A percentile compares a stretch with the other conserved stretches of the same genome.
These are phyloP conservation scores for Sebastes nivosus DNA, from an alignment of 2,797 vertebrate species.

Conservation along the genomic window DNA sequence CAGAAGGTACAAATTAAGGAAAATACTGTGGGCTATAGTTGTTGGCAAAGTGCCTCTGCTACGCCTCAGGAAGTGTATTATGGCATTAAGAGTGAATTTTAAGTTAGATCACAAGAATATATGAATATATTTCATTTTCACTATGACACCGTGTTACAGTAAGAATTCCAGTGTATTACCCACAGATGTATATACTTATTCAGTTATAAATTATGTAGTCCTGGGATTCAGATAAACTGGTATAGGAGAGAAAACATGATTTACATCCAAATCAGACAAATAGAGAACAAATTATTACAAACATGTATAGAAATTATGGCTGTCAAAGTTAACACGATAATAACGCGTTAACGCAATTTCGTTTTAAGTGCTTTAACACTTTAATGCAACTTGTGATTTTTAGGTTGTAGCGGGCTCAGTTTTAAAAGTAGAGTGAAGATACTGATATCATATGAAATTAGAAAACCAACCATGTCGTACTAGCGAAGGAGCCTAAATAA, in stretches of 20 bases:
- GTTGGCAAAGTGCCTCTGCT: conserved; percentile 3
- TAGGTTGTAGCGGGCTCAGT: too few species aligned
- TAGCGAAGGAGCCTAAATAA: too few species aligned
- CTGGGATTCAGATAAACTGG: background rate
- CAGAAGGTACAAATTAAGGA: background rate
- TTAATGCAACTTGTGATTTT: too few species aligned
- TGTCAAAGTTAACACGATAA: background rate
- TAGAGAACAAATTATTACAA: background rate
- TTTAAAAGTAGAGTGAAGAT: too few species aligned
- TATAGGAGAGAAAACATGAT: background rate
- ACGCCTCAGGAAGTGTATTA: background rate
- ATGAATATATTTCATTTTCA: background rate
- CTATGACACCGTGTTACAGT: background rate
- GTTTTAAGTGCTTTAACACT: too few species aligned
- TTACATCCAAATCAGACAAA: background rate
- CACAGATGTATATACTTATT: background rate
- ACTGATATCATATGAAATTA: too few species aligned
- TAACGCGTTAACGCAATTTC: too few species aligned
- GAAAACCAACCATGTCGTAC: too few species aligned
- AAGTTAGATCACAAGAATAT: background rate
- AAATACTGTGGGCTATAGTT: background rate
- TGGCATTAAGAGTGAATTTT: background rate
- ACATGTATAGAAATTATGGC: background rate
- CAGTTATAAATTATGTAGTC: background rate
- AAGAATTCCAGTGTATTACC: background rate